Conservation (phyloP, 2,797 vertebrate genomes). For the Vipera latastei region DNA sequence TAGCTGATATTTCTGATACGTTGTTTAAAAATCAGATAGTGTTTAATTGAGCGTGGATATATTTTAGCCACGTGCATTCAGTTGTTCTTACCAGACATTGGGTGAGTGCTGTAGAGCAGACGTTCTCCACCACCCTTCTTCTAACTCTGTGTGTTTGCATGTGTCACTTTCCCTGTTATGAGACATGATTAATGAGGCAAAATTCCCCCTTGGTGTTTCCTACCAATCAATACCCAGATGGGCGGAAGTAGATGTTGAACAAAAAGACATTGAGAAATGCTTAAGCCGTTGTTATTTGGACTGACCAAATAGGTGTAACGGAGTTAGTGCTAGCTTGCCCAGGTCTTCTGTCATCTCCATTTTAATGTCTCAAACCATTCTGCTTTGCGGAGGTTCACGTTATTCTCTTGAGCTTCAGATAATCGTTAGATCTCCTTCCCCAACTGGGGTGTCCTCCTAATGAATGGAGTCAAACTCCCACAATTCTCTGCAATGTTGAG, state of each 20-base stretch:
- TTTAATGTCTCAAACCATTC: background rate
- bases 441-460: background rate
- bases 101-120: slow-evolving; percentile 68
- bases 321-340: background rate
- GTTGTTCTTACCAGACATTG: slow-evolving; percentile 70
- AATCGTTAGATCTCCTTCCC: background rate
- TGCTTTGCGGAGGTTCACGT: background rate
- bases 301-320: slow-evolving; percentile 32
- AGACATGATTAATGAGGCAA: slow-evolving; percentile 79
- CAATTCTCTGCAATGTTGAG: background rate
- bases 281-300: slow-evolving; percentile 66
- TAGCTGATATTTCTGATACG: slow-evolving; percentile 11
- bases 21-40: slow-evolving; percentile 62
- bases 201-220: slow-evolving; percentile 74
- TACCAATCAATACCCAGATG: slow-evolving; percentile 77
- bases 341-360: background rate
- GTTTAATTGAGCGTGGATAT: slow-evolving; percentile 69
- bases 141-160: slow-evolving; percentile 18
- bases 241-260: slow-evolving; percentile 69
- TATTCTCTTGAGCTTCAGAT: background rate
- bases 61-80: slow-evolving; percentile 65
- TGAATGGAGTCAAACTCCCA: background rate
- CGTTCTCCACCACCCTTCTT: background rate
- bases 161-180: slow-evolving; percentile 70
- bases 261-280: slow-evolving; percentile 69